These are phyloP conservation scores for Petrocephalus microphthalmus DNA, from an alignment of 2,113 vertebrate genomes.

Conservation along the genomic window DNA sequence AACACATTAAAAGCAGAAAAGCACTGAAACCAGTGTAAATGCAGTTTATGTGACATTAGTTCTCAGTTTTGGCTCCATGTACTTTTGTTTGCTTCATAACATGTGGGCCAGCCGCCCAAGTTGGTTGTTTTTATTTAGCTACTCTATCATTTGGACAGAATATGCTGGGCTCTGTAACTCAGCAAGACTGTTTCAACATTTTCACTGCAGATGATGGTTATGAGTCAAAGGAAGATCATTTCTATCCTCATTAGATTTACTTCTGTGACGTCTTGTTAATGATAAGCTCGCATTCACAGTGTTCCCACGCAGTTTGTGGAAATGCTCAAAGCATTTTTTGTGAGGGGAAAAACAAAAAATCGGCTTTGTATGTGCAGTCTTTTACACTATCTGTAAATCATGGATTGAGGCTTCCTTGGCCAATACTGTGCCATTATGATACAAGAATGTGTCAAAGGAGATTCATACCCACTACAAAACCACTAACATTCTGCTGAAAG, in stretches of 20 bases:
- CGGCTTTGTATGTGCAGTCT: not conserved
- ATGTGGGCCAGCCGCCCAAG: not conserved
- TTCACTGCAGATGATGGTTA: not conserved
- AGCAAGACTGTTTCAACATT: not conserved
- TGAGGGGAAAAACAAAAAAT: not conserved
- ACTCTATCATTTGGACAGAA: not conserved
- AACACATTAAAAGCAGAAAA: not conserved
- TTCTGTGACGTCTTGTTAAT: not conserved
- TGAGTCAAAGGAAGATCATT: not conserved
- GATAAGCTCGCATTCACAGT: not conserved
- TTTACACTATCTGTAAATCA: not conserved
- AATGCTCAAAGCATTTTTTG: not conserved
- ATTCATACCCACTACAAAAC: not conserved
- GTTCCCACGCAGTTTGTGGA: not conserved
- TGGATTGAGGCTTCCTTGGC: not conserved
- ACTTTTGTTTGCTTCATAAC: not conserved
- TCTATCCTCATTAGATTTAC: not conserved
- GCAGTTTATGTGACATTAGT: not conserved
- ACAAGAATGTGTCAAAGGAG: not conserved
- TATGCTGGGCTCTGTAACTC: not conserved
- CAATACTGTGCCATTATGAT: not conserved
- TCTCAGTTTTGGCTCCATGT: not conserved
- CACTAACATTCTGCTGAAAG: slow-evolving; percentile 2
- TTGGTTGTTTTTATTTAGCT: not conserved
- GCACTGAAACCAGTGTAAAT: not conserved